Conservation (phyloP, 2,113 vertebrate species). For the Nicator chloris region DNA sequence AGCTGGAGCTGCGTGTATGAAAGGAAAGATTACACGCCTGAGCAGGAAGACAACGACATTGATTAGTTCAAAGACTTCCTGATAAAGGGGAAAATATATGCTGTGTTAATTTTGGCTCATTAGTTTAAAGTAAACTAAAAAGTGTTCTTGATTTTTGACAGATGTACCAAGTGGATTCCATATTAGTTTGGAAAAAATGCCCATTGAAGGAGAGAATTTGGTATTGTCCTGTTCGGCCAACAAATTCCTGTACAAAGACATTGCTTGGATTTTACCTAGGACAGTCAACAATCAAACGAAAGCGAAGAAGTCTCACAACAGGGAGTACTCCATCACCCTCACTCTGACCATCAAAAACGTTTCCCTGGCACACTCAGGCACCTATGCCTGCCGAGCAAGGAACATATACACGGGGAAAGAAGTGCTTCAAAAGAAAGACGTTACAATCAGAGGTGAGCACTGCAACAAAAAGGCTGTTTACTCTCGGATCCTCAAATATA, state of each 20-base stretch:
- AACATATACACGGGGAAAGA: slow-evolving; percentile 83
- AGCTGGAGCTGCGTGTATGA: not conserved
- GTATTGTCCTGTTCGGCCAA: slow-evolving; percentile 86
- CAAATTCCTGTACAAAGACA: slow-evolving; percentile 85
- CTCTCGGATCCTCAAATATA: slow-evolving; percentile 84
- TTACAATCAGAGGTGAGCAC: slow-evolving; percentile 88
- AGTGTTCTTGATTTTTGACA: slow-evolving; percentile 65
- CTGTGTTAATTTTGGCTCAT: not conserved
- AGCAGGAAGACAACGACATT: not conserved
- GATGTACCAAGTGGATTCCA: slow-evolving; percentile 87
- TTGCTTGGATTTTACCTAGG: slow-evolving; percentile 82
- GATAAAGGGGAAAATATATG: not conserved
- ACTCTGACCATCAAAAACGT: slow-evolving; percentile 82
- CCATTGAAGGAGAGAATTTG: slow-evolving; percentile 86
- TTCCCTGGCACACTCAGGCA: slow-evolving; percentile 81
- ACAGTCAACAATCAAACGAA: slow-evolving; percentile 70
- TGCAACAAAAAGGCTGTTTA: slow-evolving; percentile 81
- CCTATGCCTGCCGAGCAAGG: slow-evolving; percentile 84
- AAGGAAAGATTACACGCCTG: not conserved
- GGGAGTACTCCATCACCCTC: slow-evolving; percentile 79
- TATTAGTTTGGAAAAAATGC: slow-evolving; percentile 76
- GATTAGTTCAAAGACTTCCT: slow-evolving; percentile 6
- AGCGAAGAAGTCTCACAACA: slow-evolving; percentile 59
- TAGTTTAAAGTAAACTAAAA: slow-evolving; percentile 5
- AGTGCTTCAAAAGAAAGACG: slow-evolving; percentile 80